Evolutionary conservation across 2,113 vertebrate genomes (phyloP), one percentile per base, ranked within the genome.

Genomic region (Ictalurus punctatus): DNA sequence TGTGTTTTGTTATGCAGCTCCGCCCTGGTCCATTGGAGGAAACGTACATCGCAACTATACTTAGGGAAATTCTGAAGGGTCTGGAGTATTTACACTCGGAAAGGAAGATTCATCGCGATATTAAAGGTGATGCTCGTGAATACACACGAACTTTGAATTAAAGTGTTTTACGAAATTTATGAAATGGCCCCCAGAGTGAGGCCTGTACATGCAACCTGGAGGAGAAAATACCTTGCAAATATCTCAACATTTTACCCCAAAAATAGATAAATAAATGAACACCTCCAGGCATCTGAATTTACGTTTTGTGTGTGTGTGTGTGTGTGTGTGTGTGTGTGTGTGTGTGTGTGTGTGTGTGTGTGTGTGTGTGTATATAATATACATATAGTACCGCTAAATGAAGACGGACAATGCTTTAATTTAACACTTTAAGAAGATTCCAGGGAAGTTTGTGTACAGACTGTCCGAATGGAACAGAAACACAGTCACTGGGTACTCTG

Each of bases 71-170:
- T 89, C 95, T 99, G 4, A 99, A 99, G 89, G 96, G 96, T 52
- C 92, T 96, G 89, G 96, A 96, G 88, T 96, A 96, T 92, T 92
- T 96, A 89, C 98, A 99, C 91, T 99, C 97, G 0, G 98, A 99
- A 87, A 96, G 98, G 93, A 99, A 99, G 95, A 99, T 99, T 92
- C 98, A 99, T 93, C 96, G 98, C 84, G 98, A 99, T 88, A 99
- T 99, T 91, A 99, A 99, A 98, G 98, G 98, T 99, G 87, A 88
- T 8, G 14, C 12, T 27, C 30, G 2, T 37, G 56, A 67, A 73
- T 23, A 85, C 74, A 54, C 44, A 48, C 44, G 5, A 48, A 48
- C 44, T 48, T 48, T 48, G 44, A 48, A 48, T 48, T 48, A 48
- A 48, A 48, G 44, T 48, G 44, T 48, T 48, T 48, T 48, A 48